Conservation (phyloP, 2,113 vertebrate species). For the Noctilio leporinus region DNA sequence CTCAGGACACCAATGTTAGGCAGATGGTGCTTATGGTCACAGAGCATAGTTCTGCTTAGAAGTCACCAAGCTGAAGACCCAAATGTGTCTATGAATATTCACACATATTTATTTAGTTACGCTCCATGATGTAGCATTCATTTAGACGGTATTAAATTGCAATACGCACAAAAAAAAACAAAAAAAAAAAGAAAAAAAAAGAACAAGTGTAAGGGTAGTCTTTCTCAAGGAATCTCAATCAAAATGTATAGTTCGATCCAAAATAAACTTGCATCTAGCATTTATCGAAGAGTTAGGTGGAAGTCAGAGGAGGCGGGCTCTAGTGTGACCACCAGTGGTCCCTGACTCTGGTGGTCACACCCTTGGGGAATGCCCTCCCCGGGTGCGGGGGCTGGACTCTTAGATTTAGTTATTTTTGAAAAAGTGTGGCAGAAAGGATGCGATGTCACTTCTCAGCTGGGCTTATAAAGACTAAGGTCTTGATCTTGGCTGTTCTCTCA, state of each 20-base stretch:
- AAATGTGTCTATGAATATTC: constrained; percentile 3
- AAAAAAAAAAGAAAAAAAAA: too few relatives aligned
- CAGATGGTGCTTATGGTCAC: neutral
- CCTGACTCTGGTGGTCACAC: neutral
- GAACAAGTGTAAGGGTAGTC: neutral
- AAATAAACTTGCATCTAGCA: neutral
- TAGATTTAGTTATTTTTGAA: neutral
- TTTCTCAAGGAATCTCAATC: neutral
- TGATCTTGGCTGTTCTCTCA: neutral
- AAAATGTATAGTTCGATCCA: neutral
- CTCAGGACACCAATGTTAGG: neutral
- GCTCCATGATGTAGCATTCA: neutral
- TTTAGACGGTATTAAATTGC: neutral
- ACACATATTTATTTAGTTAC: neutral
- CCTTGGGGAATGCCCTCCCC: neutral
- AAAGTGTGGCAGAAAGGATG: neutral
- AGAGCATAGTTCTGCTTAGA: neutral
- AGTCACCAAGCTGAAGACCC: neutral
- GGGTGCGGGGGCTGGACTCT: neutral
- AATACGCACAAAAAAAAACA: neutral
- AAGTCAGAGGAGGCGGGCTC: neutral
- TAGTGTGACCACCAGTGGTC: too few relatives aligned
- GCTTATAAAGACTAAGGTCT: neutral
- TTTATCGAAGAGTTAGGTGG: neutral
- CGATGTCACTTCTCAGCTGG: neutral